phyloP scores from a whole-genome alignment of 1,140 invertebrate species.

The Cydia strobilella region DNA sequence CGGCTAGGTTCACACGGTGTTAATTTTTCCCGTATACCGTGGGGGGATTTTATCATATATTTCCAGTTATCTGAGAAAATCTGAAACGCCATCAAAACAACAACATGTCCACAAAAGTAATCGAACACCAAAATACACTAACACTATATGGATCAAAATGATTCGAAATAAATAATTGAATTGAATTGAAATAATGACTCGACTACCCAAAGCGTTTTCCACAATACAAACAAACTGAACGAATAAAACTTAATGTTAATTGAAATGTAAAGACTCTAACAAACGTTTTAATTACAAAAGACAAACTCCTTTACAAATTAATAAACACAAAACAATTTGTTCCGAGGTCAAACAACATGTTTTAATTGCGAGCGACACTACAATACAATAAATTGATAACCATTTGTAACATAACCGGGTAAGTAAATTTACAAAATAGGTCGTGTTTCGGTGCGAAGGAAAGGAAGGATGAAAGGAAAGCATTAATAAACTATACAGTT shows the following conservation, averaged over 20 bases:
- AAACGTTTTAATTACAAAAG: conserved; percentile 21
- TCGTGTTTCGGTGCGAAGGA: not conserved
- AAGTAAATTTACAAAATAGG: not conserved
- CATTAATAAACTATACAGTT: not conserved
- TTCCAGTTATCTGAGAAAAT: too few relatives aligned
- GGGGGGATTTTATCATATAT: too few relatives aligned
- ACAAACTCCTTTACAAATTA: not conserved
- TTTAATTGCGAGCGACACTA: not conserved
- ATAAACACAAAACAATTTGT: conserved; percentile 19
- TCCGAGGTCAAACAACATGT: conserved; percentile 22
- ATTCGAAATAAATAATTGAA: too few relatives aligned
- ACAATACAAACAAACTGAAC: not conserved
- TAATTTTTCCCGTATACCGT: too few relatives aligned
- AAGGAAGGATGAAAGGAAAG: not conserved
- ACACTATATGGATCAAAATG: too few relatives aligned
- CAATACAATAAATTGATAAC: conserved; percentile 24
- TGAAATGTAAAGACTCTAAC: conserved; percentile 17
- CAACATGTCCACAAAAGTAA: too few relatives aligned
- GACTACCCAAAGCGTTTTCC: not conserved
- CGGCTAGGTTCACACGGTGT: too few relatives aligned
- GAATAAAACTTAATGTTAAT: conserved; percentile 14
- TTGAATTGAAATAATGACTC: too few relatives aligned
- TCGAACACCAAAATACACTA: too few relatives aligned
- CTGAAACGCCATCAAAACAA: too few relatives aligned
- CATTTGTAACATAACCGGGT: not conserved